These are phyloP conservation scores for Podarcis muralis DNA, from an alignment of 2,113 vertebrate species.

Conservation along the genomic window DNA sequence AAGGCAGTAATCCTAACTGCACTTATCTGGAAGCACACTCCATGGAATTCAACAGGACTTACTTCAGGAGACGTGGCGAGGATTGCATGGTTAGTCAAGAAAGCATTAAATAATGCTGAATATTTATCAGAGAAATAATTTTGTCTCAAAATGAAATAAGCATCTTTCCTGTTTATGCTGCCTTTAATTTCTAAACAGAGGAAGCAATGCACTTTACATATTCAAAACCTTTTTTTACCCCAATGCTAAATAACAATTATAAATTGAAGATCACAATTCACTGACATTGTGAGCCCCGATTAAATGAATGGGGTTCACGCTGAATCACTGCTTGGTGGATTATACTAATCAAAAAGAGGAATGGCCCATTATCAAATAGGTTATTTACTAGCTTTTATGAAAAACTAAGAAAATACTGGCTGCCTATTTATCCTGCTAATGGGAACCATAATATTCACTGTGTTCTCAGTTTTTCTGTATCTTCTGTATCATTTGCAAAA, in stretches of 20 bases:
- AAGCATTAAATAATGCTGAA: constrained; percentile 54
- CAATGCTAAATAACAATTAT: constrained; percentile 10
- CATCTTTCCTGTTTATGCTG: constrained; percentile 41
- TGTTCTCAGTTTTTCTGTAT: constrained; percentile 28
- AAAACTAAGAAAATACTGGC: constrained; percentile 30
- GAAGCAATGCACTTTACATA: constrained; percentile 40
- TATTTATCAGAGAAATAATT: constrained; percentile 43
- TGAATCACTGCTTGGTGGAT: background rate
- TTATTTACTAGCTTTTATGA: constrained; percentile 35
- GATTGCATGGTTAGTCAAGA: background rate
- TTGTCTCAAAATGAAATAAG: constrained; percentile 46
- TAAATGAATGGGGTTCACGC: background rate
- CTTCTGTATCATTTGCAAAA: constrained; percentile 48
- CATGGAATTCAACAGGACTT: too few relatives aligned
- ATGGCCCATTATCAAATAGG: background rate
- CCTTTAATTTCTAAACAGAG: constrained; percentile 52
- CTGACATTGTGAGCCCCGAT: background rate
- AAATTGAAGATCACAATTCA: constrained; percentile 9
- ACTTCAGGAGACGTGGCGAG: background rate
- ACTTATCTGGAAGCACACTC: too few relatives aligned
- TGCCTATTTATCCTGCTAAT: constrained; percentile 55
- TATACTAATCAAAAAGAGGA: constrained; percentile 6
- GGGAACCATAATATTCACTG: constrained; percentile 46
- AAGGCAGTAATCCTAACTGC: too few relatives aligned
- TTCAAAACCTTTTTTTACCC: constrained; percentile 12